These are phyloP conservation scores for Papilio demoleus DNA, from an alignment of 2,888 invertebrate species.

Conservation along the genomic window DNA sequence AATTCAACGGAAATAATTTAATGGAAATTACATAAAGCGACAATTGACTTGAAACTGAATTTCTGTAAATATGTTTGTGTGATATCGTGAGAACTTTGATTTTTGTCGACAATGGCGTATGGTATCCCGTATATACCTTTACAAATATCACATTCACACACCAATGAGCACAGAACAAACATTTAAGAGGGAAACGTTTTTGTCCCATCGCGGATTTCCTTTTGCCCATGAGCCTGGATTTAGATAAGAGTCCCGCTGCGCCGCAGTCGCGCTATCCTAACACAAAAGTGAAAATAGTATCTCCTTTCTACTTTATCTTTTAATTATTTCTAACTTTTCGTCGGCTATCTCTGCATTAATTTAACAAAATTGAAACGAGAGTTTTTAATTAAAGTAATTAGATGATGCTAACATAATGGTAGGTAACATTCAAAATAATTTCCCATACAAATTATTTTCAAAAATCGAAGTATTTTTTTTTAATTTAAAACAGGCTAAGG, in stretches of 20 bases:
- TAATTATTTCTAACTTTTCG: conserved; percentile 10
- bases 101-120: neutral
- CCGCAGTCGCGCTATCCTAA: conserved; percentile 4
- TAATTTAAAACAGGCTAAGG: neutral
- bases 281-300: conserved; percentile 15
- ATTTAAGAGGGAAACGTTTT: conserved; percentile 20
- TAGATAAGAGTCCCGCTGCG: conserved; percentile 29
- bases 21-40: too few relatives aligned
- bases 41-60: too few relatives aligned
- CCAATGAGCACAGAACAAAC: conserved; percentile 11
- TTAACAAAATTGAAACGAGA: neutral
- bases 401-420: too few relatives aligned
- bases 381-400: neutral
- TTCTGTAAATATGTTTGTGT: too few relatives aligned
- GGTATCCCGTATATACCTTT: neutral
- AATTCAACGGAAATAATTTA: too few relatives aligned
- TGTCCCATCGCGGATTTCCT: conserved; percentile 27
- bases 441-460: too few relatives aligned
- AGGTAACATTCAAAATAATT: too few relatives aligned
- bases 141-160: conserved; percentile 21
- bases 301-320: conserved; percentile 3
- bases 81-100: neutral
- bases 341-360: neutral
- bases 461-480: neutral
- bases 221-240: conserved; percentile 30